phyloP scores from a whole-genome alignment of 2,888 invertebrate species.

The Galerucella pusilla region DNA sequence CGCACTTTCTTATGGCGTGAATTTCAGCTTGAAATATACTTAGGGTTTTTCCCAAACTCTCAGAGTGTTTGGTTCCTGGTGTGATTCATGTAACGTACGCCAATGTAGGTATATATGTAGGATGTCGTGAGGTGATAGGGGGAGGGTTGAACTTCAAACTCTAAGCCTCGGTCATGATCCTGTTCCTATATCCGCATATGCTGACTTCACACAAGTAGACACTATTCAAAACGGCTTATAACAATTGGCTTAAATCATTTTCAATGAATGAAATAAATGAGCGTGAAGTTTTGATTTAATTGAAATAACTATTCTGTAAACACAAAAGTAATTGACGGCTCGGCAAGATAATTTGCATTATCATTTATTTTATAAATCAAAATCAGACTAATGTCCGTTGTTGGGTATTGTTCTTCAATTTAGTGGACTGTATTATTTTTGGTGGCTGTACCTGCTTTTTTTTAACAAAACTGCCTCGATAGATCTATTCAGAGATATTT shows the following conservation, averaged over 20 bases:
- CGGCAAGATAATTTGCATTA: too few species aligned
- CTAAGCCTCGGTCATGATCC: slow-evolving; percentile 37
- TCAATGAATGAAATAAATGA: slow-evolving; percentile 27
- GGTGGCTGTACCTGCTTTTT: too few species aligned
- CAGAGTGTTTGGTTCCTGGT: too few species aligned
- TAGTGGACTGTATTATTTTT: too few species aligned
- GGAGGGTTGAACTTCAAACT: slow-evolving; percentile 41
- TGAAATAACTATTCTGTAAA: slow-evolving; percentile 26
- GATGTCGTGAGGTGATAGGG: slow-evolving; percentile 17
- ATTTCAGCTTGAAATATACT: too few species aligned
- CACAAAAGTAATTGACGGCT: slow-evolving; percentile 6
- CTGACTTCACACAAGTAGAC: slow-evolving; percentile 59
- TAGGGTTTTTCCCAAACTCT: too few species aligned
- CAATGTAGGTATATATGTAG: neutral
- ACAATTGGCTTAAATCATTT: slow-evolving; percentile 34
- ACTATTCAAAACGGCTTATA: slow-evolving; percentile 42
- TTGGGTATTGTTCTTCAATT: too few species aligned
- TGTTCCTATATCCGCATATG: slow-evolving; percentile 52
- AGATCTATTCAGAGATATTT: too few species aligned
- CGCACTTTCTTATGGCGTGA: too few species aligned
- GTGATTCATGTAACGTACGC: neutral
- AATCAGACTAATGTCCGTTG: too few species aligned
- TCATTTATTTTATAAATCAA: too few species aligned
- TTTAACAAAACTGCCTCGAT: too few species aligned
- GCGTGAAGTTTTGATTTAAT: slow-evolving; percentile 25